Evolutionary conservation across 2,113 vertebrate species (phyloP), one percentile per base, ranked within the genome.

Genomic region (Sapayoa aenigma): DNA sequence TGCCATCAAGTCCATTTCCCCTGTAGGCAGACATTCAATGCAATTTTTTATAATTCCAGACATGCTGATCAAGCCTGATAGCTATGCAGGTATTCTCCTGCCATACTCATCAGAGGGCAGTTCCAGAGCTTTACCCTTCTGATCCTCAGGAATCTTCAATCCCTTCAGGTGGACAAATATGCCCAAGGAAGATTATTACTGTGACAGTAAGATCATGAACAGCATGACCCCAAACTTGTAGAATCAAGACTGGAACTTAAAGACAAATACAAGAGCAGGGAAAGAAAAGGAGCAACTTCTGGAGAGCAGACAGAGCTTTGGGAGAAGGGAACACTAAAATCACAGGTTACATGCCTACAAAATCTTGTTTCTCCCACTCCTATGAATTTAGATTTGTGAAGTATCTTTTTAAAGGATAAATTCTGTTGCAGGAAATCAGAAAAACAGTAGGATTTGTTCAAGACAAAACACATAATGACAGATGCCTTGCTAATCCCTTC

Each of bases 31-130:
- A 67, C 17, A 49, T 46, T 72, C 19, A 69, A 71, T 37, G 49
- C 4, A 11, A 2, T 46, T 55, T 59, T 67, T 82, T 39, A 3
- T 35, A 33, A 75, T 75, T 90, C 60, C 58, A 73, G 44, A 73
- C 18, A 33, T 0, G 2, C 44, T 73, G 47, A 85, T 76, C 35
- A 85, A 88, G 41, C 33, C 49, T 8, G 0, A 37, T 28, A 89
- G 31, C 74, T 31, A 33, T 13, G 23, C 39, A 37, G 11, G 12
- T 33, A 49, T 62, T 82, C 80, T 80, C 76, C 31, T 80, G 35
- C 67, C 0, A 0, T 20, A 56, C 4, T 46, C 1, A 4, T 28
- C 35, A 85, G 49, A 72, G 10, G n/a, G 14, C 11, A 82, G 49
- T 14, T 68, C 58, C 83, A 86, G 62, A 72, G 71, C 47, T 62